Base-by-base conservation (phyloP, 2,888 invertebrate genomes). In the Pyralis farinalis region DNA sequence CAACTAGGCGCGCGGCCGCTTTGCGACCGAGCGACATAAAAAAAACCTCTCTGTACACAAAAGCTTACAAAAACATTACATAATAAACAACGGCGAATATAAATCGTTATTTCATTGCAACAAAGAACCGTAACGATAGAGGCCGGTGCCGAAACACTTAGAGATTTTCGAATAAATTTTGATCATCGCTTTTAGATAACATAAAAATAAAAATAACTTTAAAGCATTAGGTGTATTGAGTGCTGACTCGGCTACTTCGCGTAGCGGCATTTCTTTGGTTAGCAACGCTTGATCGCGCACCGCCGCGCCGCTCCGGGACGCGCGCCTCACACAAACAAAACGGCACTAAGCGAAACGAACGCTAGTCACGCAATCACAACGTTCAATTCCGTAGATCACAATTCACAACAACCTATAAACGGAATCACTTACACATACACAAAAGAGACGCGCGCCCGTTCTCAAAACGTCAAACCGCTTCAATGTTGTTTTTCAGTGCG, bases 151-250 rank as follows among this genome's bases (percentile, higher is more conserved):
- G 68, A 75, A 74, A 74, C 61, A 63, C 63, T 55, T 53, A 63
- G 71, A 76, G 66, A 71, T 76, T 75, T 72, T 55, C 55, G 46
- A 60, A 64, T 63, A 51, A 52, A 54, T 48, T 50, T 43, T 40
- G 40, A 41, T 43, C 40, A 43, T 47, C 37, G 42, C 37, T 37
- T 42, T 33, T 25, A 25, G 40, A 36, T 42, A 50, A 51, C 47
- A 56, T 48, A 58, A 50, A 51, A 57, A 72, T 67, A 73, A 78
- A 75, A 61, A 72, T 72, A 75, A 80, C 67, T 70, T 84, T 85
- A 85, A 85, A 84, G 82, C 82, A 80, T 82, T 76, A 73, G 73
- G 77, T 82, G 79, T 67, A 70, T 71, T 79, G 74, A 78, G 76
- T 73, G 76, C 73, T 82, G 82, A 86, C 83, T 84, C 75, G 69